Base-by-base conservation (phyloP, 2,888 invertebrate species). In the Abrostola tripartita region DNA sequence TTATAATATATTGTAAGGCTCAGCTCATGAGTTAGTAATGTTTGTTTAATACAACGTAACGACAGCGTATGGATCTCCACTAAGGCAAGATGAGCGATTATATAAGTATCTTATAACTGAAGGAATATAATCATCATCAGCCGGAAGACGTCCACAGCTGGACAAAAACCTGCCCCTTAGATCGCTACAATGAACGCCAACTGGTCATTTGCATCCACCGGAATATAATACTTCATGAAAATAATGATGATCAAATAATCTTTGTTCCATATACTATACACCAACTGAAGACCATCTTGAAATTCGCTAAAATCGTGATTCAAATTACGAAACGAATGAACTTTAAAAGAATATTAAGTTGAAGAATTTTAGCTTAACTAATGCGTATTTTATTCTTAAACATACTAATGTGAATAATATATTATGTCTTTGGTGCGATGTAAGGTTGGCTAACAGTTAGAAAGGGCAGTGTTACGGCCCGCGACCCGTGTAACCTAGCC, bases 401-500 rank as follows among this genome's bases (percentile, higher is more conserved):
- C 42, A 71, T 38, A 53, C 8, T 59, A 58, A 72, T 75, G 58
- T 74, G 37, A 24, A 8, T 35, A 49, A 11, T 50, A n/a, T 41
- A 60, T 36, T 72, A 54, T 58, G 44, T 57, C 41, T 71, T 12
- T 41, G 64, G 55, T 57, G 60, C 59, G 70, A 70, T 52, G 47
- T 14, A 24, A 14, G 12, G 12, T 76, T 76, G 72, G 52, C 56
- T 63, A 63, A 76, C 64, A 76, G 79, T 81, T 88, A 84, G 86
- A 90, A 88, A 89, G 85, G 88, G 86, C 83, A 79, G 69, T 67
- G 73, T 67, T 74, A 77, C 78, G 83, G 78, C 81, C 60, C 79
- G 74, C 81, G 89, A 89, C 88, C 88, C 84, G 82, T 68, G 74
- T 74, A 74, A 76, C 78, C 79, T 80, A 74, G 68, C 76, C 76